Base-by-base conservation (phyloP, 2,888 invertebrate species). In the Embidobia sp. region DNA sequence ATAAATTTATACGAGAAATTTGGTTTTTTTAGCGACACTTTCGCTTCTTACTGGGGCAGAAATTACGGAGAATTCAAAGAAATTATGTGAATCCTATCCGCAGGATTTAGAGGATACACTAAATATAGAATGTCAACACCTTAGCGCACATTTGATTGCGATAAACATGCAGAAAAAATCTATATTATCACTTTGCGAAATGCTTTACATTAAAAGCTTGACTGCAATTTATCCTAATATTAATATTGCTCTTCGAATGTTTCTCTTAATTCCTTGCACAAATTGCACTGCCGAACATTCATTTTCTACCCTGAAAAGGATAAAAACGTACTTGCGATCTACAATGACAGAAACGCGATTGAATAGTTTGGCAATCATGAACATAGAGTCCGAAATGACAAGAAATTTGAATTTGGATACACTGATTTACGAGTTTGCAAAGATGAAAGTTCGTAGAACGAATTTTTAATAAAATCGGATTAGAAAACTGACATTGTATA, bases 141-240 rank as follows among this genome's bases (percentile, higher is more conserved):
- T 69, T n/a, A 10, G 13, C 5, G 8, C 59, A 22, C 16, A 49
- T 35, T 51, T 49, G 16, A 33, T 15, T 27, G 1, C 44, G 1
- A 15, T 4, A 33, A 13, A 29, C 22, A 19, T 22, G 3, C 11
- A 18, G 10, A 11, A 63, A 75, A 91, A 93, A 90, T 88, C 55
- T 13, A 92, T 48, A 1, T 15, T 3, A 6, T 15, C 22, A 5
- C 33, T 44, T 2, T 27, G 15, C 11, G 35, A 91, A 15, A 53
- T 55, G 16, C 31, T 57, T 19, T 26, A 27, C 26, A 4, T 15
- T 33, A 67, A 67, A 18, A 11, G 35, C 16, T 37, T 63, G 15
- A 15, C 5, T 7, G 15, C 46, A 8, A 46, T 75, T 26, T 75
- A 63, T 69, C 63, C 61, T 11, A 69, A 75, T 26, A 11, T 75